Base-by-base conservation (phyloP, 2,888 invertebrate genomes). In the Polia nebulosa region DNA sequence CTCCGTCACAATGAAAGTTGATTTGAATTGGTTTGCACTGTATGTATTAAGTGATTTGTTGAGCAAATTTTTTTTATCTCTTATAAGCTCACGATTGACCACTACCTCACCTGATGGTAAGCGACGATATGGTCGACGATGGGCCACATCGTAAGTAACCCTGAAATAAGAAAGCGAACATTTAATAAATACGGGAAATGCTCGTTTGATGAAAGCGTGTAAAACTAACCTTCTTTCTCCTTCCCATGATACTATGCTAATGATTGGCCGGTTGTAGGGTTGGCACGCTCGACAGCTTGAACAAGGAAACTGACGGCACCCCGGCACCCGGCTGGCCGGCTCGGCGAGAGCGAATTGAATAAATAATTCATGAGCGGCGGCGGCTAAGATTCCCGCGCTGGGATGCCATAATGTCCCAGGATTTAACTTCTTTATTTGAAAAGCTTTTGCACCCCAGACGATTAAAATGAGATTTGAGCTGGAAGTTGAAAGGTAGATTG, bases 361-460 rank as follows among this genome's bases (percentile, higher is more conserved):
- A 78, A 83, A 82, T 82, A 83, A 82, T 82, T 83, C 84, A 82
- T 82, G 84, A 84, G 66, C 27, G 66, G 73, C 75, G 82, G 66
- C 27, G 66, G 73, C 75, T 81, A 82, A 82, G 84, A 79, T 79
- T 78, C 55, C 53, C 49, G 41, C 63, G 51, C 73, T 39, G 81
- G 72, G 62, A 63, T 58, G 71, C 83, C 71, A 67, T 67, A 76
- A 68, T 63, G 72, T 58, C 39, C 29, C 22, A 68, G 57, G 72
- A 80, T 76, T 81, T 80, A 71, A 73, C 80, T 76, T 64, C 66
- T 76, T 83, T 76, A 80, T 73, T 83, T 73, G 69, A 80, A 81
- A 73, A 77, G 73, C 59, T 80, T 80, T 80, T 66, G 67, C 66
- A 72, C 66, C 57, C 56, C 45, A 41, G 57, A 60, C 47, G 29